Conservation (phyloP, 2,113 vertebrate species). For the Numida meleagris region DNA sequence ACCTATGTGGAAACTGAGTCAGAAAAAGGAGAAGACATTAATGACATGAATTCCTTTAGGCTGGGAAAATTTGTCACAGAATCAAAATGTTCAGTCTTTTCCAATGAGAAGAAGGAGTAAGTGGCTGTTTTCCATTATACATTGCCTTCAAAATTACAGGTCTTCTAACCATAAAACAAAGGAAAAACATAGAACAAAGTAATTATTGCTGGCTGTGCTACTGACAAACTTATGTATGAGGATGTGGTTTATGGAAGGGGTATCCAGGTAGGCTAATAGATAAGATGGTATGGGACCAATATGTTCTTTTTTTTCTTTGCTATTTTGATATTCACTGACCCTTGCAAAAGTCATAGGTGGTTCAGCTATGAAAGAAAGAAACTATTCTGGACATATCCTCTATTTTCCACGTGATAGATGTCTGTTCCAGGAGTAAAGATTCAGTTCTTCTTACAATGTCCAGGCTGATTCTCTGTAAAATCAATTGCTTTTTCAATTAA, state of each 20-base stretch:
- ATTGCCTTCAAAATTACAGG: neutral
- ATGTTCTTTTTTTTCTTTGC: neutral
- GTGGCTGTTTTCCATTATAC: neutral
- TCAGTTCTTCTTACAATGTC: neutral
- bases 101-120: neutral
- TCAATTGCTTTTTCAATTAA: neutral
- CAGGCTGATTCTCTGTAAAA: neutral
- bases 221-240: neutral
- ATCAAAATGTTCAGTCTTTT: neutral
- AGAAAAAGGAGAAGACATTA: neutral
- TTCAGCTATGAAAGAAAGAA: neutral
- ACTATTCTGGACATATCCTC: neutral
- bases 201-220: neutral
- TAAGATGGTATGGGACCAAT: neutral
- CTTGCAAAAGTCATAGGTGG: neutral
- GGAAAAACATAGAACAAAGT: neutral
- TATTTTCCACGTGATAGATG: neutral
- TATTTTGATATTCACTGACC: neutral
- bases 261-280: neutral
- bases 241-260: neutral
- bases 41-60: neutral
- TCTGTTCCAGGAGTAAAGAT: neutral
- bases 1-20: neutral
- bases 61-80: neutral
- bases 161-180: neutral